Conservation (phyloP, 2,797 vertebrate species). For the Gallinago stenura region DNA sequence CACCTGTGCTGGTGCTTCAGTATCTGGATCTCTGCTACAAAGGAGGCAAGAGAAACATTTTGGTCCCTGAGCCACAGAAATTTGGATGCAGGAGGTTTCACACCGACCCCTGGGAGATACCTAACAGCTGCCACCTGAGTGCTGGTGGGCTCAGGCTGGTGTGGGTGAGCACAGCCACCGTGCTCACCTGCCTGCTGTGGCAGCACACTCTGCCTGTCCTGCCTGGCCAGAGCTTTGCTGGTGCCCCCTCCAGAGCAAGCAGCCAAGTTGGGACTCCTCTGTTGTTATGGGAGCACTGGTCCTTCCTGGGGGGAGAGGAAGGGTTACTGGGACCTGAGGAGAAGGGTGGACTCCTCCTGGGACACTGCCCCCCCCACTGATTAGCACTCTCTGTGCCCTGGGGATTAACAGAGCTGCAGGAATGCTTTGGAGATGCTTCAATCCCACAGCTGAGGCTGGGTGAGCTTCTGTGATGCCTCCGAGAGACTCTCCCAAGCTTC, state of each 20-base stretch:
- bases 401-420: background rate
- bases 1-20: background rate
- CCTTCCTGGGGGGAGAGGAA: background rate
- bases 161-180: background rate
- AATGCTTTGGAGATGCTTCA: background rate
- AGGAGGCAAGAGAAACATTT: background rate
- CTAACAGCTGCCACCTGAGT: background rate
- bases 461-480: background rate
- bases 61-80: background rate
- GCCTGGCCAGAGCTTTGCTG: accelerated
- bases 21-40: background rate
- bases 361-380: background rate
- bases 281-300: background rate
- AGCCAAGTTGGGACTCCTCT: background rate
- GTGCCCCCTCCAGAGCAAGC: background rate
- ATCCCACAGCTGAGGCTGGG: background rate
- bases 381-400: background rate
- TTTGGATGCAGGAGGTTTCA: background rate
- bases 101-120: background rate
- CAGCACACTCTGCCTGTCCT: background rate
- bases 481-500: background rate
- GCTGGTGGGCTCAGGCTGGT: background rate
- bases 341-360: background rate
- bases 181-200: background rate
- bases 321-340: background rate